Evolutionary conservation across 2,113 vertebrate species (phyloP).

Genomic region (Capra hircus): DNA sequence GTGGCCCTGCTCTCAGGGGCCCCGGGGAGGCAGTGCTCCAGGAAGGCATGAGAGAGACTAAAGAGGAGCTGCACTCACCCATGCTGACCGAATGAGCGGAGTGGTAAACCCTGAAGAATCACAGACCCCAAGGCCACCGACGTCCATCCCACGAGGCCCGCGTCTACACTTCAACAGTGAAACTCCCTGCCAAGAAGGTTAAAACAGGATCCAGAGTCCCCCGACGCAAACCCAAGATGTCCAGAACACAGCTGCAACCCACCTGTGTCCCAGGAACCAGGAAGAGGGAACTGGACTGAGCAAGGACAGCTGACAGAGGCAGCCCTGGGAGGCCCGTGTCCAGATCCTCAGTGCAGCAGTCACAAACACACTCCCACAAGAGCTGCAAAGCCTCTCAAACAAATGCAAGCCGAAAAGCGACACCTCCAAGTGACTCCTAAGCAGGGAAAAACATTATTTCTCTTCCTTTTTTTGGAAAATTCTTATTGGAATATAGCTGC

Average conservation of each 20-base stretch:
- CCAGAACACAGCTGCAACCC: neutral
- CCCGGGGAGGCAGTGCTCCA: fast-evolving
- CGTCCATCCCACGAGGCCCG: neutral
- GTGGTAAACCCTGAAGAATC: fast-evolving
- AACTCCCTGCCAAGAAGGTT: neutral
- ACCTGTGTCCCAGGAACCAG: neutral
- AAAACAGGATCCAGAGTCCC: neutral
- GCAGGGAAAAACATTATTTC: too few relatives aligned
- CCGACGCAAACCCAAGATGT: neutral
- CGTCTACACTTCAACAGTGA: fast-evolving
- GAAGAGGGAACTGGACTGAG: fast-evolving
- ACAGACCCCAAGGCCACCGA: fast-evolving
- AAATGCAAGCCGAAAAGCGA: fast-evolving
- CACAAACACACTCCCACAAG: neutral
- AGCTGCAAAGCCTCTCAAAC: neutral
- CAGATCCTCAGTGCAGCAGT: too few relatives aligned
- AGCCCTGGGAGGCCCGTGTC: fast-evolving
- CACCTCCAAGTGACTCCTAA: fast-evolving
- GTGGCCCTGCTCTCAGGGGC: neutral
- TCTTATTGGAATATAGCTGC: neutral
- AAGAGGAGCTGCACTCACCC: neutral
- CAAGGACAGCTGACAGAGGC: neutral
- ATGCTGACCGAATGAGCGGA: fast-evolving
- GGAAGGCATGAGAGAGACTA: fast-evolving
- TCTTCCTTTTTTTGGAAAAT: neutral